Base-by-base conservation (phyloP, 1,140 invertebrate species). In the Pseudachorutes palmiensis region DNA sequence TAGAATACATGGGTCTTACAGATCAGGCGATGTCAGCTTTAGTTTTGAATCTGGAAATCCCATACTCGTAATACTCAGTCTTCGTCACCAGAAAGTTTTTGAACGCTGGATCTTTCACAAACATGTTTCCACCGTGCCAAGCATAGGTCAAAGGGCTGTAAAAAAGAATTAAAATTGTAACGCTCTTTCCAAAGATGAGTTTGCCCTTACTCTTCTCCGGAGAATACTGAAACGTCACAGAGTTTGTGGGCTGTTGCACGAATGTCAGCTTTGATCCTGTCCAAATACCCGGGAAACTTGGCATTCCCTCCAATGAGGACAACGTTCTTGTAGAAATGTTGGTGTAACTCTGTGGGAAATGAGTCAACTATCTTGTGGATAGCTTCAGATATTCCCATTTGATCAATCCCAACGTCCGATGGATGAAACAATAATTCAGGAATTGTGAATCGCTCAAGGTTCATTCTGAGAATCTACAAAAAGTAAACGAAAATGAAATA, bases 361-460 rank as follows among this genome's bases (percentile, higher is more conserved):
- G 79, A 75, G 70, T 85, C 82, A 5, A 95, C 83, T 12, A 84
- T 83, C 74, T 91, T 81, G 33, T 89, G 84, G 55, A 98, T 87
- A 16, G 90, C 87, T 82, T 99, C 95, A 0, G 89, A 81, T 70
- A 99, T 89, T 3, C 97, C 97, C 86, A 95, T 94, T 80, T 96
- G 90, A 57, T 87, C 83, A 60, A 99, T 91, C 1, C 94, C 94
- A 63, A 99, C 87, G 81, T 98, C 94, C 0, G 90, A 92, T 0
- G 97, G 97, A 77, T 90, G 84, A 78, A 99, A 98, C 9, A 99
- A 79, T 24, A 98, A 80, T 81, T 99, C 97, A 0, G 97, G 95
- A 55, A 98, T 88, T 0, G 88, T 81, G 79, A 98, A 97, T 61
- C 92, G 79, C 78, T 95, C 93, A 76, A 96, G 97, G 76, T 92